Evolutionary conservation across 2,113 vertebrate genomes (phyloP).

Genomic region (Nibea albiflora): DNA sequence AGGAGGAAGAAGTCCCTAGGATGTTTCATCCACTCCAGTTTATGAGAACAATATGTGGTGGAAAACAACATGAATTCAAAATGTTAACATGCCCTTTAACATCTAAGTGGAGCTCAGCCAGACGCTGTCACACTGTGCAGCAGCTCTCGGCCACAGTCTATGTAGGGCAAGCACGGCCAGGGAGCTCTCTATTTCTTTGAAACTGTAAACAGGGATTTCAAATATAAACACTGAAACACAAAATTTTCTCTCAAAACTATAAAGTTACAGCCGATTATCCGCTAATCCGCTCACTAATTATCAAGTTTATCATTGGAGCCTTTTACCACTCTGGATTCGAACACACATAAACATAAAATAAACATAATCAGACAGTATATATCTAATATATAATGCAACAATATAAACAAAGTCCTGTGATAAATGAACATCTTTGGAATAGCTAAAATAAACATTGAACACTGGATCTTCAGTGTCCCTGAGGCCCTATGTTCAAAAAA

Average conservation of each 20-base stretch:
- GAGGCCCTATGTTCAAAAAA: no score
- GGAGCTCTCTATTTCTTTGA: slow-evolving; percentile 11
- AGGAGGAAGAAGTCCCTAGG: slow-evolving; percentile 42
- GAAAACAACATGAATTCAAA: slow-evolving; percentile 63
- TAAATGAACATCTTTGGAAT: no score
- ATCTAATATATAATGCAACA: no score
- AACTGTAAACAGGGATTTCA: slow-evolving; percentile 17
- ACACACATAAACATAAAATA: no score
- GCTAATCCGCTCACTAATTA: not conserved
- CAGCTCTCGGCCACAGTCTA: slow-evolving; percentile 34
- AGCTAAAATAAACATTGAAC: no score
- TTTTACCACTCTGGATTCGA: no score
- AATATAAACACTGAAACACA: not conserved
- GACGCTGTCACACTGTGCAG: slow-evolving; percentile 39
- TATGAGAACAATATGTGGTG: slow-evolving; percentile 38
- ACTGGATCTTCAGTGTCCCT: no score
- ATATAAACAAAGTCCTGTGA: no score
- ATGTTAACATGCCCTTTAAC: slow-evolving; percentile 71
- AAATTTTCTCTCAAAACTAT: not conserved
- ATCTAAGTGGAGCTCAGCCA: slow-evolving; percentile 57
- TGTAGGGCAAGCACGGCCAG: slow-evolving; percentile 24
- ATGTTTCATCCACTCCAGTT: slow-evolving; percentile 24
- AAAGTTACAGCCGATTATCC: not conserved
- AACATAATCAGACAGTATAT: no score
- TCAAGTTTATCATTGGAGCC: not conserved